These are phyloP conservation scores for Corythornis cristatus DNA, from an alignment of 2,113 vertebrate species.

Conservation along the genomic window DNA sequence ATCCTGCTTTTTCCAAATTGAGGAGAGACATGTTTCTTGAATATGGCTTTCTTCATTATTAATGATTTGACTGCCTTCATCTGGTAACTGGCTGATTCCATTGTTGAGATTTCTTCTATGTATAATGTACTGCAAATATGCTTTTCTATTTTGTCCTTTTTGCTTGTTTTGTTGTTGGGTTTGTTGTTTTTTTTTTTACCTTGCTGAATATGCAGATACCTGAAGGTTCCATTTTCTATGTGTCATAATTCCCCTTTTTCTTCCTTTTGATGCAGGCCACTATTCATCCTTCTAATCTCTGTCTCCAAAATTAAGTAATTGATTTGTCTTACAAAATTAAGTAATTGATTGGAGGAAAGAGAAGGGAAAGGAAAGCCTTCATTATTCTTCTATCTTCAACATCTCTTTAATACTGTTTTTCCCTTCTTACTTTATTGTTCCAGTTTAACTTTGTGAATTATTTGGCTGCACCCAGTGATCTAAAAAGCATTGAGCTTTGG, in stretches of 20 bases:
- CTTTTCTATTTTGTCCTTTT: neutral
- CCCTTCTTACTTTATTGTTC: neutral
- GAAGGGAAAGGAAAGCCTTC: neutral
- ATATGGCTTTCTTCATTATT: conserved; percentile 34
- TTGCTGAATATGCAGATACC: neutral
- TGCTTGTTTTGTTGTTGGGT: too few relatives aligned
- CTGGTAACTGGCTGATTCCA: neutral
- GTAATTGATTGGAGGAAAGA: neutral
- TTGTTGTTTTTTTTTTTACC: too few relatives aligned
- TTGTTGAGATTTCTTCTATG: neutral
- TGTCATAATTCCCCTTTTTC: neutral
- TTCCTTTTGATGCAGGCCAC: neutral
- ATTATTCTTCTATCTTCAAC: neutral
- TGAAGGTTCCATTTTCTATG: neutral
- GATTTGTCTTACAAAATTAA: neutral
- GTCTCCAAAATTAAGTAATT: neutral
- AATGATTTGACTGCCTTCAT: neutral
- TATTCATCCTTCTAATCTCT: neutral
- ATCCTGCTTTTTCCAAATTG: conserved; percentile 9
- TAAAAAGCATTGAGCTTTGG: neutral
- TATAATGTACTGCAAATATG: neutral
- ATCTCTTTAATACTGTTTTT: neutral
- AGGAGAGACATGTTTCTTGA: conserved; percentile 32
- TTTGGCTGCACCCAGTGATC: neutral
- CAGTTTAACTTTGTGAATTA: neutral